Conservation (phyloP, 2,888 invertebrate species). For the Cryptophagus acutangulus region DNA sequence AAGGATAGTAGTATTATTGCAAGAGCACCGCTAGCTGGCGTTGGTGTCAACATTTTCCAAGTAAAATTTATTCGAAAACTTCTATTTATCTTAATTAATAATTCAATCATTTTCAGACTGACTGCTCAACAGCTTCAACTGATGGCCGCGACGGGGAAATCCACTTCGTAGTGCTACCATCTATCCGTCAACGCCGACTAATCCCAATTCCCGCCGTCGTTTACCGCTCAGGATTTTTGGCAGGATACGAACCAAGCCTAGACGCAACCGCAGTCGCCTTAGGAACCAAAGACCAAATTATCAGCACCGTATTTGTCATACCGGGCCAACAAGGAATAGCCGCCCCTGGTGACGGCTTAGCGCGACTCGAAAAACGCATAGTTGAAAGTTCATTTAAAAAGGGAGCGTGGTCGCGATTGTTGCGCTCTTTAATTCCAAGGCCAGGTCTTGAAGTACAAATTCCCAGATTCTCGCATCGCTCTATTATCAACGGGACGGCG, state of each 20-base stretch:
- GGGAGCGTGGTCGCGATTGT: conserved; percentile 67
- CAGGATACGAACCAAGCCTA: conserved; percentile 78
- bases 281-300: conserved; percentile 63
- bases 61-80: conserved; percentile 45
- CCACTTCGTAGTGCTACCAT: conserved; percentile 79
- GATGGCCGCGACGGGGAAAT: conserved; percentile 79
- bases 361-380: conserved; percentile 66
- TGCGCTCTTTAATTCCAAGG: conserved; percentile 69
- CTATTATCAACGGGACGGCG: conserved; percentile 73
- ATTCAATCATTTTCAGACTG: conserved; percentile 58
- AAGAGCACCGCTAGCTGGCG: conserved; percentile 72
- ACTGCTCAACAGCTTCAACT: conserved; percentile 69
- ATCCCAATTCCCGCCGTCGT: conserved; percentile 81
- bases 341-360: conserved; percentile 73
- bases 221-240: conserved; percentile 69
- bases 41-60: conserved; percentile 77
- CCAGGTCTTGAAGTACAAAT: conserved; percentile 76
- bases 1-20: conserved; percentile 67
- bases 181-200: conserved; percentile 70
- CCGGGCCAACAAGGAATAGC: conserved; percentile 81
- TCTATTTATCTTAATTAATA: conserved; percentile 4
- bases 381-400: conserved; percentile 62
- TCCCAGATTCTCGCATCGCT: conserved; percentile 76
- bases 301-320: conserved; percentile 76
- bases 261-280: conserved; percentile 81